Conservation (phyloP, 1,140 invertebrate species). For the Agrypnia vestita region DNA sequence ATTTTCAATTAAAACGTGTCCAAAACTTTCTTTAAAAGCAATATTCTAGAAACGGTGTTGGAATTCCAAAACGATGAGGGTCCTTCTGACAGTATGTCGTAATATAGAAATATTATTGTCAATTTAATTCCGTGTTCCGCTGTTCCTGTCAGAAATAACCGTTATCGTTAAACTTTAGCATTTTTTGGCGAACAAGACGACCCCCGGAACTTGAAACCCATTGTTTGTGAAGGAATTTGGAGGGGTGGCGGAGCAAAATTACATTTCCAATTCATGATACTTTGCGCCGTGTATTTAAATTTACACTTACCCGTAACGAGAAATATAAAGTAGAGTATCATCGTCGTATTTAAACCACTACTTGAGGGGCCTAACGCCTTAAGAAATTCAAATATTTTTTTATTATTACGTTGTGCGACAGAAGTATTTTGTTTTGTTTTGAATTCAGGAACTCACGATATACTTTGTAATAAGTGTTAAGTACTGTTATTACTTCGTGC, state of each 20-base stretch:
- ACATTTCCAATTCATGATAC: conserved; percentile 62
- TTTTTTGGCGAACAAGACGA: conserved; percentile 36
- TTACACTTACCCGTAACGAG: conserved; percentile 22
- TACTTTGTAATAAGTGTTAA: no score
- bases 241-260: conserved; percentile 58
- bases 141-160: conserved; percentile 24
- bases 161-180: conserved; percentile 48
- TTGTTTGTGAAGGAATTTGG: conserved; percentile 60
- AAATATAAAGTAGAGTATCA: conserved; percentile 22
- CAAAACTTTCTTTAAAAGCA: conserved; percentile 16
- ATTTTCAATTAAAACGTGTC: conserved; percentile 40
- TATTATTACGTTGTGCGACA: no score
- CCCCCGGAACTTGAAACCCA: conserved; percentile 46
- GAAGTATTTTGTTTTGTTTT: no score
- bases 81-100: conserved; percentile 17
- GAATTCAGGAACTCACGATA: no score
- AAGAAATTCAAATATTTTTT: no score
- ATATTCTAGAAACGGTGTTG: conserved; percentile 4
- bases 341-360: no score
- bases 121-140: conserved; percentile 41
- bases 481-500: no score
- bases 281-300: conserved; percentile 35
- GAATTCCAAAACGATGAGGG: conserved; percentile 32
- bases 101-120: conserved; percentile 47
- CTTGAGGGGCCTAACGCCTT: no score